phyloP scores from a whole-genome alignment of 2,888 invertebrate genomes.

The Hermaeophaga mercurialis region DNA sequence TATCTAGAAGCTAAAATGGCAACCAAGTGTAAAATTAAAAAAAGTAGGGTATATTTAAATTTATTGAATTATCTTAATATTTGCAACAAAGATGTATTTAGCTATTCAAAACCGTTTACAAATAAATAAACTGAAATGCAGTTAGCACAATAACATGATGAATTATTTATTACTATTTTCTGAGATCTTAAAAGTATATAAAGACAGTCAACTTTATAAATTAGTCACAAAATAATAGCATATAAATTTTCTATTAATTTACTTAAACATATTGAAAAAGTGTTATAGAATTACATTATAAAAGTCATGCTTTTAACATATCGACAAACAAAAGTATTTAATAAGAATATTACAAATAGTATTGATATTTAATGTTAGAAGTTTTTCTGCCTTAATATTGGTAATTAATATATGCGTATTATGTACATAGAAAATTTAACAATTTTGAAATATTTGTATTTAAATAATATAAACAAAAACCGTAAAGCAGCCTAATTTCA shows the following conservation, averaged over 20 bases:
- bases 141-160: not conserved
- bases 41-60: too few relatives aligned
- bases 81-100: not conserved
- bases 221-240: not conserved
- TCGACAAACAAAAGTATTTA: not conserved
- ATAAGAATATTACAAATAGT: constrained; percentile 1
- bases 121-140: not conserved
- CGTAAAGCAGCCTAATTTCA: not conserved
- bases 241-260: too few relatives aligned
- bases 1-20: too few relatives aligned
- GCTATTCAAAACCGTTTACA: not conserved
- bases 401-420: not conserved
- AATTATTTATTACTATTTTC: not conserved
- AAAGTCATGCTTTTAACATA: not conserved
- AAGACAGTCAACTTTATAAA: not conserved
- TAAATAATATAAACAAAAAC: too few relatives aligned
- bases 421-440: constrained; percentile 1
- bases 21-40: too few relatives aligned
- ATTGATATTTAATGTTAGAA: not conserved
- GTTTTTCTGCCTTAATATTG: not conserved
- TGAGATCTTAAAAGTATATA: not conserved
- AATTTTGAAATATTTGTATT: not conserved
- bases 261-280: not conserved
- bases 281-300: not conserved
- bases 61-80: not conserved